These are phyloP conservation scores for Leuciscus idus DNA, from an alignment of 2,113 vertebrate genomes.

Conservation along the genomic window DNA sequence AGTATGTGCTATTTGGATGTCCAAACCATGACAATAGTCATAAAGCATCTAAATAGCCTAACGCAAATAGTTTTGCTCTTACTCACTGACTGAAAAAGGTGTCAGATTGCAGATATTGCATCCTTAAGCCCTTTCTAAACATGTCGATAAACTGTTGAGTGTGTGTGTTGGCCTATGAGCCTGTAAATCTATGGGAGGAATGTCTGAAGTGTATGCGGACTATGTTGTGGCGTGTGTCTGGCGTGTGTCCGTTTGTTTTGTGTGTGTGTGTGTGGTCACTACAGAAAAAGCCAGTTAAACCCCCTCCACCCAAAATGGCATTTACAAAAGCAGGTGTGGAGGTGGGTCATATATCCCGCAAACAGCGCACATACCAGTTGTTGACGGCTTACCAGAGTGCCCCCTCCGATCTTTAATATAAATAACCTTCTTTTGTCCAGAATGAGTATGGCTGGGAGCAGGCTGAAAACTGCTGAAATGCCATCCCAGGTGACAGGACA, in stretches of 20 bases:
- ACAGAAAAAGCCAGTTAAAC: constrained; percentile 54
- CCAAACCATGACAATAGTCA: neutral
- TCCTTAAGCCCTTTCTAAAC: neutral
- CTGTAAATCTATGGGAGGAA: constrained; percentile 42
- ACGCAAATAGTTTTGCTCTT: constrained; percentile 28
- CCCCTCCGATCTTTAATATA: constrained; percentile 50
- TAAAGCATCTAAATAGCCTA: neutral
- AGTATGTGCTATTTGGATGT: constrained; percentile 52
- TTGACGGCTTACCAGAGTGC: constrained; percentile 31
- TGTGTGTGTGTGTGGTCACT: constrained; percentile 58
- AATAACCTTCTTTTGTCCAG: constrained; percentile 62
- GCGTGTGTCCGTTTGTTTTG: constrained; percentile 48
- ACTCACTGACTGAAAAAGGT: neutral
- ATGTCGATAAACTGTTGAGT: constrained; percentile 24
- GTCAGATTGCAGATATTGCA: neutral
- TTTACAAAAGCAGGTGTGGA: constrained; percentile 59
- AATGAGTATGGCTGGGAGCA: constrained; percentile 45
- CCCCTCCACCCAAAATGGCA: constrained; percentile 54
- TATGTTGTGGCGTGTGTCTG: constrained; percentile 55
- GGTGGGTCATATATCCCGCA: constrained; percentile 51
- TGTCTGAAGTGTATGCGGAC: constrained; percentile 31
- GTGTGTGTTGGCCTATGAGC: constrained; percentile 30
- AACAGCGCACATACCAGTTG: constrained; percentile 56
- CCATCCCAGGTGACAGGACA: constrained; percentile 58
- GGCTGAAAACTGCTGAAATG: constrained; percentile 51